Evolutionary conservation across 2,113 vertebrate species (phyloP).

Genomic region (Holacanthus passer): DNA sequence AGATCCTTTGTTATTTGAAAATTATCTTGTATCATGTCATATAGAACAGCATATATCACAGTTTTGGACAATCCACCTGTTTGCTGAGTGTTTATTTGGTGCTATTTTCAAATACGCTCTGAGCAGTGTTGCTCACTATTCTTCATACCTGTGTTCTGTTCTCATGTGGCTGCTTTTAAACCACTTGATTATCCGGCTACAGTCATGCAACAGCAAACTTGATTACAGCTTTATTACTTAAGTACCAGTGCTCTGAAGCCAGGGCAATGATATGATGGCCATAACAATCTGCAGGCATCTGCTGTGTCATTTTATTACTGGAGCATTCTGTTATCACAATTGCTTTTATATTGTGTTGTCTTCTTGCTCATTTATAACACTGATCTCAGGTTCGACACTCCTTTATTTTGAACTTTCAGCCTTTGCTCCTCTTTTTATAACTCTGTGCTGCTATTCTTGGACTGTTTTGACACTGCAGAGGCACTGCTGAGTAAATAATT

Average conservation of each 20-base stretch:
- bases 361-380: constrained; percentile 11
- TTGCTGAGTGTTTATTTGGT: background rate
- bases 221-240: constrained; percentile 1
- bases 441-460: constrained; percentile 46
- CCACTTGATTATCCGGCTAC: background rate
- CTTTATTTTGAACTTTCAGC: background rate
- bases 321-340: background rate
- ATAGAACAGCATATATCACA: background rate
- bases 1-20: background rate
- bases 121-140: constrained; percentile 17
- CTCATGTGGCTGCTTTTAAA: constrained; percentile 9
- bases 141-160: background rate
- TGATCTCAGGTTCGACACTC: constrained; percentile 9
- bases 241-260: background rate
- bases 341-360: constrained; percentile 7
- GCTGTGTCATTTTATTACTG: constrained; percentile 9
- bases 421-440: constrained; percentile 33
- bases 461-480: constrained; percentile 55
- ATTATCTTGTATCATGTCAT: background rate
- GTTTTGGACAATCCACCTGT: background rate
- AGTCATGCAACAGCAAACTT: constrained; percentile 3
- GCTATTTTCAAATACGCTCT: constrained; percentile 1
- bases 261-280: background rate
- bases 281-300: background rate
- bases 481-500: constrained; percentile 62